Conservation (phyloP, 2,888 invertebrate genomes). For the Ornithoptera priamus region DNA sequence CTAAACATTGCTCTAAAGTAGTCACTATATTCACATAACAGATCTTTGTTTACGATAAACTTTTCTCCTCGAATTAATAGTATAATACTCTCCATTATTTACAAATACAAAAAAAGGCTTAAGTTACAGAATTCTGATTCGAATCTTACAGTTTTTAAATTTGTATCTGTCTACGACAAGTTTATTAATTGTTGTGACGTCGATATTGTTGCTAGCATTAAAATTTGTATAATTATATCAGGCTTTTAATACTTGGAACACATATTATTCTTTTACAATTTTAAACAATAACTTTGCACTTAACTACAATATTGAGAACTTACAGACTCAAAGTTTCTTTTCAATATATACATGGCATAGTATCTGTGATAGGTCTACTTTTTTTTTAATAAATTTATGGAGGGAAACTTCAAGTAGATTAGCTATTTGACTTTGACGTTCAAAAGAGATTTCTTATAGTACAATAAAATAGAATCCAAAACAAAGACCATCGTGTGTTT, state of each 20-base stretch:
- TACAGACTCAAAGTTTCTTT: too few relatives aligned
- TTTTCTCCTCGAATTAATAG: conserved; percentile 51
- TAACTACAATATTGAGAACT: too few relatives aligned
- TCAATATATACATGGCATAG: too few relatives aligned
- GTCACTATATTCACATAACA: conserved; percentile 64
- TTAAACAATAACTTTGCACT: too few relatives aligned
- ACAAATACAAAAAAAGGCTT: not conserved
- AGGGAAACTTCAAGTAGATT: conserved; percentile 11
- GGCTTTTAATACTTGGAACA: too few relatives aligned
- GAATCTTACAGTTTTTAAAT: not conserved
- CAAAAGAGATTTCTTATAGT: not conserved
- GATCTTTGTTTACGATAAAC: conserved; percentile 55
- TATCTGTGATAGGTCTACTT: too few relatives aligned
- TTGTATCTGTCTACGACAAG: too few relatives aligned
- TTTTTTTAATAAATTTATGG: not conserved
- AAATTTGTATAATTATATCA: too few relatives aligned
- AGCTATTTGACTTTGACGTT: not conserved
- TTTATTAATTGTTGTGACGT: too few relatives aligned
- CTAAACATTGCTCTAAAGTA: conserved; percentile 75
- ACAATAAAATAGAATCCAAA: not conserved
- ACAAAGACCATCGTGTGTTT: conserved; percentile 1
- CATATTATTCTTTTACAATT: too few relatives aligned
- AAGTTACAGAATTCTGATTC: not conserved
- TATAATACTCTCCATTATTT: conserved; percentile 47
- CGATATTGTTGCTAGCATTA: too few relatives aligned